Conservation (phyloP, 2,888 invertebrate species). For the Danaus chrysippus region DNA sequence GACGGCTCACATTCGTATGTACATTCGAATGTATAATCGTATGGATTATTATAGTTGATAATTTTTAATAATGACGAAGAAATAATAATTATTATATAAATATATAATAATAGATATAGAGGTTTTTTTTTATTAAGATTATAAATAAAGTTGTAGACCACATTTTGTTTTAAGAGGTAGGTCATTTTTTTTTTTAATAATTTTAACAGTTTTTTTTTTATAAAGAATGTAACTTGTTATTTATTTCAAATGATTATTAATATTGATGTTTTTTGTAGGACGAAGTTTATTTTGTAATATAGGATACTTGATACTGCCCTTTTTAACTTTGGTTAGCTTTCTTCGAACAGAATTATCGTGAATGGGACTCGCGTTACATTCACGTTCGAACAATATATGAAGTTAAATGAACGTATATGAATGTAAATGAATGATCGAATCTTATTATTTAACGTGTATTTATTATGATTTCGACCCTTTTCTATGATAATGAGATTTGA, state of each 20-base stretch:
- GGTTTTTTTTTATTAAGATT: conserved; percentile 78
- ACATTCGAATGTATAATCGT: conserved; percentile 37
- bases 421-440: conserved; percentile 36
- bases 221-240: conserved; percentile 75
- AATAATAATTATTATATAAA: conserved; percentile 77
- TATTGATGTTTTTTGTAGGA: conserved; percentile 73
- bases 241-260: conserved; percentile 79
- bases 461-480: conserved; percentile 22
- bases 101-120: conserved; percentile 76
- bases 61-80: conserved; percentile 74
- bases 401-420: background rate
- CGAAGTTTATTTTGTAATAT: conserved; percentile 71
- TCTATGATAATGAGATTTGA: conserved; percentile 38
- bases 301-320: conserved; percentile 75
- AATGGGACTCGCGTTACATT: conserved; percentile 15
- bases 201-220: conserved; percentile 73
- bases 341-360: conserved; percentile 42
- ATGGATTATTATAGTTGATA: conserved; percentile 41
- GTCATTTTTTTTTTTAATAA: conserved; percentile 66
- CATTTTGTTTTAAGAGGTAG: conserved; percentile 61
- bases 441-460: conserved; percentile 33
- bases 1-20: conserved; percentile 35
- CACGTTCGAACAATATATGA: conserved; percentile 33
- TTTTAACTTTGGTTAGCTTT: conserved; percentile 54
- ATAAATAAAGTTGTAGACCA: conserved; percentile 72